These are phyloP conservation scores for Aegithalos caudatus DNA, from an alignment of 2,113 vertebrate species.

Conservation along the genomic window DNA sequence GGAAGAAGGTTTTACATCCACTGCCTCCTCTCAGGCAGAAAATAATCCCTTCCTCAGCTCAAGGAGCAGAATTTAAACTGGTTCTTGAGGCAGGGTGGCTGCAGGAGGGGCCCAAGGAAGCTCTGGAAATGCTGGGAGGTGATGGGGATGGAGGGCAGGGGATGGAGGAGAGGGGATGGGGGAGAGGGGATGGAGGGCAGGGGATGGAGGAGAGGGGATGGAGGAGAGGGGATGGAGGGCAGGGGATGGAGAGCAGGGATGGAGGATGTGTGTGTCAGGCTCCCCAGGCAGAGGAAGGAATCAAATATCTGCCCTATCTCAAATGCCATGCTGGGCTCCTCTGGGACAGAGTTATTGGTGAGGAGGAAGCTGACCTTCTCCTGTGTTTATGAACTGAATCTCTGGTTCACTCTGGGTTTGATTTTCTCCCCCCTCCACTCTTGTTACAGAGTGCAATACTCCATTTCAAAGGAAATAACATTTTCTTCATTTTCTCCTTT, in stretches of 20 bases:
- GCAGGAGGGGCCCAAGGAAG: neutral
- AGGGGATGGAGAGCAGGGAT: too few relatives aligned
- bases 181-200: neutral
- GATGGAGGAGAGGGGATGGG: neutral
- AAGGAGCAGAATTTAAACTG: neutral
- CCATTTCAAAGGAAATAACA: neutral
- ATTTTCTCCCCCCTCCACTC: neutral
- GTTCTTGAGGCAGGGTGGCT: neutral
- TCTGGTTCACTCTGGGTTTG: neutral
- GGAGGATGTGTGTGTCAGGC: neutral
- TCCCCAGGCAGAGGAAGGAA: slow-evolving; percentile 7
- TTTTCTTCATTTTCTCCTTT: slow-evolving; percentile 3
- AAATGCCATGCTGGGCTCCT: neutral
- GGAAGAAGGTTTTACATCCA: neutral
- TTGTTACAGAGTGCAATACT: neutral
- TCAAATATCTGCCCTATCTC: slow-evolving; percentile 25
- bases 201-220: neutral
- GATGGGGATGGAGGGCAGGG: neutral
- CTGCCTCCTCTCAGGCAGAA: neutral
- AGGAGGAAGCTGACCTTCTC: slow-evolving; percentile 55
- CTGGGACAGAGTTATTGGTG: neutral
- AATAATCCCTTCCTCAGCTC: neutral
- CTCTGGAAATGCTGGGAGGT: accelerated
- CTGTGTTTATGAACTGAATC: slow-evolving; percentile 20
- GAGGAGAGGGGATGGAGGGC: neutral